Conservation (phyloP, 1,140 invertebrate genomes). For the Leptonema lineaticorne region DNA sequence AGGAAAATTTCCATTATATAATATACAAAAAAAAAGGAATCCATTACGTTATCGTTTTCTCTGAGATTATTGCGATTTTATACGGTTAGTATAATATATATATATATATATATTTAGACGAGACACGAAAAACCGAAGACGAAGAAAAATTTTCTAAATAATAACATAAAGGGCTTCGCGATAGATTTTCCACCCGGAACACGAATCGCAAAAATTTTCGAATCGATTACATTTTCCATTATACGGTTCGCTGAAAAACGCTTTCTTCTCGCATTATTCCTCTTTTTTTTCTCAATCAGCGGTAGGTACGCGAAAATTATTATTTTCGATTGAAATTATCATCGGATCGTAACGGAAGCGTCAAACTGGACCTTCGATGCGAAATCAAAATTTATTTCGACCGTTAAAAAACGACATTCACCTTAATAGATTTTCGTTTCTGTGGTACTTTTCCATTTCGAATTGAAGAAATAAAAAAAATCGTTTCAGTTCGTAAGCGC, state of each 20-base stretch:
- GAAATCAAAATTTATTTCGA: too few relatives aligned
- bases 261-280: background rate
- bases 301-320: background rate
- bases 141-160: background rate
- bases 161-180: background rate
- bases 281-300: background rate
- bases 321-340: constrained; percentile 9
- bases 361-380: background rate
- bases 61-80: background rate
- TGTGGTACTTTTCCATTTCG: too few relatives aligned
- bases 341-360: background rate
- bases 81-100: background rate
- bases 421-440: too few relatives aligned
- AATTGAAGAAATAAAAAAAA: too few relatives aligned
- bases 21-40: too few relatives aligned
- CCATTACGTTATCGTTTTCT: background rate
- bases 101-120: too few relatives aligned
- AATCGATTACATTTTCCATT: constrained; percentile 19
- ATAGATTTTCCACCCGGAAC: constrained; percentile 15
- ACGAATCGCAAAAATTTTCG: constrained; percentile 1
- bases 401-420: too few relatives aligned
- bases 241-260: background rate
- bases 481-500: too few relatives aligned
- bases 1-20: too few relatives aligned
- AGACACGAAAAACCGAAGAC: too few relatives aligned